Conservation (phyloP, 2,113 vertebrate species). For the Ia io region DNA sequence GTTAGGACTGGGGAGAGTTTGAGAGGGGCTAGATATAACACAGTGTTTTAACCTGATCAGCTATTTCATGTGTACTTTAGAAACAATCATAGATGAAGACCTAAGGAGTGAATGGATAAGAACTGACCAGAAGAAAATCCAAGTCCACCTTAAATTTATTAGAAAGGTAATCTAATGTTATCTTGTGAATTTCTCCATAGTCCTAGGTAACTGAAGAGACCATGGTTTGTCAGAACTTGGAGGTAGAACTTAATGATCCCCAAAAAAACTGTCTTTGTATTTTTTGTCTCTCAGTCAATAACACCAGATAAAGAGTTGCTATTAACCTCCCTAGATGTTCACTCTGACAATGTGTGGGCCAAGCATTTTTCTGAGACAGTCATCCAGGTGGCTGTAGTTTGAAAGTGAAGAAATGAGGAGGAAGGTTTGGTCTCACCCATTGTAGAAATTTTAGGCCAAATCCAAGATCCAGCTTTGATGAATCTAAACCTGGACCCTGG, state of each 20-base stretch:
- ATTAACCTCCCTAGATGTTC: neutral
- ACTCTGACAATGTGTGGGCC: neutral
- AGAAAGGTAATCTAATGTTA: neutral
- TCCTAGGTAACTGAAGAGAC: neutral
- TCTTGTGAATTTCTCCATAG: neutral
- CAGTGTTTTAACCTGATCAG: neutral
- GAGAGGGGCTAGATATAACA: accelerated
- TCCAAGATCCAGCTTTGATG: neutral
- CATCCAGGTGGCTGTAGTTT: neutral
- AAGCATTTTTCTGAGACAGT: neutral
- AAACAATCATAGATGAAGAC: neutral
- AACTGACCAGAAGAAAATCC: neutral
- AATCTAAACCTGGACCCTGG: neutral
- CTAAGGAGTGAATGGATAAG: accelerated
- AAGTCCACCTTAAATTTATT: neutral
- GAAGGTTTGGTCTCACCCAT: neutral
- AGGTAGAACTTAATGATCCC: neutral
- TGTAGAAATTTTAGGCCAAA: neutral
- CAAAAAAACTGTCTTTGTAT: neutral
- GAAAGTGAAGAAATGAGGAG: neutral
- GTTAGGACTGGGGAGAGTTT: too few relatives aligned
- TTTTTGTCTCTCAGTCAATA: neutral
- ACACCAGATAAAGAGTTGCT: neutral
- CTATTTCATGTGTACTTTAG: neutral
- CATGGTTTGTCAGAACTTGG: neutral